Evolutionary conservation across 2,888 invertebrate genomes (phyloP).

Genomic region (Holacanthella duospinosa): DNA sequence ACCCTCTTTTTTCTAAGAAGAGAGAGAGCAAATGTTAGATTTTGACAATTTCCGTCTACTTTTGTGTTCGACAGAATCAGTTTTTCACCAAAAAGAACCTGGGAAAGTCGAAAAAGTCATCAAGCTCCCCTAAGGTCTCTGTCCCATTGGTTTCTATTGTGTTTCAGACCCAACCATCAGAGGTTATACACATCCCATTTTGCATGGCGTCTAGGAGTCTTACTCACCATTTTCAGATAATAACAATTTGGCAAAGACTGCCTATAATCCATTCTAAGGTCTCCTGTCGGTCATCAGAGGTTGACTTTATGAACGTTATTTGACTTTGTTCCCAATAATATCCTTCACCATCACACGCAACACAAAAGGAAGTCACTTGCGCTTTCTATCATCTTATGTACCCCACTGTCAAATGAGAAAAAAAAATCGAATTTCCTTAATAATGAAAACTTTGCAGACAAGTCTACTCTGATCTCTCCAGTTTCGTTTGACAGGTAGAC

Average conservation of each 20-base stretch:
- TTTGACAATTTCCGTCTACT: constrained; percentile 14
- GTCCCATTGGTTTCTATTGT: constrained; percentile 6
- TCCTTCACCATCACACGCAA: neutral
- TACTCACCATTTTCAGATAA: neutral
- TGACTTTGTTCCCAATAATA: neutral
- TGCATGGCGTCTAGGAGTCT: neutral
- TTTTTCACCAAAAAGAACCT: too few relatives aligned
- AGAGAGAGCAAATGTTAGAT: neutral
- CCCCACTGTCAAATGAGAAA: neutral
- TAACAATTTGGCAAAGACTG: neutral
- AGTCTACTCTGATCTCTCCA: too few relatives aligned
- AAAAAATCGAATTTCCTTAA: too few relatives aligned
- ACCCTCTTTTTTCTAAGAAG: neutral
- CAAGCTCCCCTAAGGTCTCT: constrained; percentile 16
- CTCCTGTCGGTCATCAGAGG: too few relatives aligned
- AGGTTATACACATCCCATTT: neutral
- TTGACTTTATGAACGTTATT: too few relatives aligned
- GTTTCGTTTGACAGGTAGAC: too few relatives aligned
- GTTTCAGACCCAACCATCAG: neutral
- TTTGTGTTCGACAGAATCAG: constrained; percentile 9
- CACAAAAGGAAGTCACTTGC: neutral
- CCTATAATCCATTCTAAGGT: neutral
- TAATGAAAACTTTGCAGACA: too few relatives aligned
- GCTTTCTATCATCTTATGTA: neutral
- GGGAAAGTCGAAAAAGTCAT: too few relatives aligned